Evolutionary conservation across 1,140 invertebrate genomes (phyloP), one percentile per base, ranked within the genome.

Genomic region (Cydia amplana): DNA sequence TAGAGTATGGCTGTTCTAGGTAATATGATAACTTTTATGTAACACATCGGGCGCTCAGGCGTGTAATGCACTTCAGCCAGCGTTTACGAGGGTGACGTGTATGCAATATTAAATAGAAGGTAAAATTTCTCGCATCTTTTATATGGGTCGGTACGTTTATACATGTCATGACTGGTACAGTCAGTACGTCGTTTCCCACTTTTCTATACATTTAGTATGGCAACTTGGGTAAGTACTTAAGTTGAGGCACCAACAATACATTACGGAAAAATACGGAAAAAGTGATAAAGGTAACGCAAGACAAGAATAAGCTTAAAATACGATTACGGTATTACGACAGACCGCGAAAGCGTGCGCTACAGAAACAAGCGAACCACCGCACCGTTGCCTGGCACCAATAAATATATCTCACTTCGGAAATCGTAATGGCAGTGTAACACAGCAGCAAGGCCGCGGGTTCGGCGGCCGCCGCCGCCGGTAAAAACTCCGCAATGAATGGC

Each of bases 401-500:
- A 51, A 67, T 40, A n/a, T 67, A 23, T 40, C 32, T 43, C 65
- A 40, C 65, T 70, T 70, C 65, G 65, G 65, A 67, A 60, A 60
- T 60, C 20, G 55, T 60, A 60, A 67, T 36, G 12, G 10, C 79
- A 73, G 82, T 82, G 88, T 87, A 86, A 84, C 84, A 84, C 89
- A 81, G 60, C 72, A 55, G 78, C 83, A 91, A 91, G 89, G 87
- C 85, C 87, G 88, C 75, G 83, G 76, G 87, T 91, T 91, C 87
- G 88, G 79, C 87, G 89, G 73, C 87, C 88, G 86, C 82, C 60
- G 73, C 87, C 88, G 86, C 82, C 60, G 78, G 83, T 73, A 82
- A 85, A 86, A 85, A 85, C 77, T 78, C 74, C 75, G 65, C 81
- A 81, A 91, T 91, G 89, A 91, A 91, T 91, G 90, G 83, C 84